Evolutionary conservation across 1,140 invertebrate species (phyloP).

Genomic region (Listronotus bonariensis): DNA sequence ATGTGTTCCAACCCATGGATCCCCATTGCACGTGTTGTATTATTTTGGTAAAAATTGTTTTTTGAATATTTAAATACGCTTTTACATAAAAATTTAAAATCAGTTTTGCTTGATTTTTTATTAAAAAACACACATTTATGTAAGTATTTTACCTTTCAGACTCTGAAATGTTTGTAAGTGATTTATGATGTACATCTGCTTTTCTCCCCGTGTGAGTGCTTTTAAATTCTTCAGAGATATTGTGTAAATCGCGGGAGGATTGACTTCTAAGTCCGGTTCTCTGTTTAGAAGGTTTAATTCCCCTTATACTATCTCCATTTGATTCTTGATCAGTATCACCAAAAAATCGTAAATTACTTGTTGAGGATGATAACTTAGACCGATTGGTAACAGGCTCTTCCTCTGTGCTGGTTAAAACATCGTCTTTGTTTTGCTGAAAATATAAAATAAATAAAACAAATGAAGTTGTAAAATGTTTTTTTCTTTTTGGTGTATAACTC

Average conservation of each 20-base stretch:
- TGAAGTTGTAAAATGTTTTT: no score
- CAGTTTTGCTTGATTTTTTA: no score
- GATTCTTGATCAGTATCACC: conserved; percentile 80
- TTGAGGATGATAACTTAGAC: conserved; percentile 49
- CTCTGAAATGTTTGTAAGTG: conserved; percentile 48
- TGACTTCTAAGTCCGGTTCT: conserved; percentile 37
- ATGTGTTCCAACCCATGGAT: no score
- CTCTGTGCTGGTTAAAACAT: conserved; percentile 54
- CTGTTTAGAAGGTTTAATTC: conserved; percentile 50
- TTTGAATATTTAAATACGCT: no score
- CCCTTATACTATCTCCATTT: conserved; percentile 57
- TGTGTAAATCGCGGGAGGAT: conserved; percentile 60
- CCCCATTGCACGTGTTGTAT: no score
- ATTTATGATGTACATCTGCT: conserved; percentile 39
- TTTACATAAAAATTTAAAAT: no score
- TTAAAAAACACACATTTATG: background rate
- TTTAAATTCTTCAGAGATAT: conserved; percentile 63
- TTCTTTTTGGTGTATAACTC: no score
- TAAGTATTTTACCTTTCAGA: conserved; percentile 35
- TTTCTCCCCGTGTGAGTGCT: conserved; percentile 37
- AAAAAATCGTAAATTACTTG: conserved; percentile 77
- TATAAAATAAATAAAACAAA: background rate
- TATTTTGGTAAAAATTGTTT: no score
- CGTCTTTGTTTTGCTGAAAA: conserved; percentile 46
- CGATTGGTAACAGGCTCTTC: conserved; percentile 55